These are phyloP conservation scores for Malurus leucopterus DNA, from an alignment of 2,797 vertebrate species.

Conservation along the genomic window DNA sequence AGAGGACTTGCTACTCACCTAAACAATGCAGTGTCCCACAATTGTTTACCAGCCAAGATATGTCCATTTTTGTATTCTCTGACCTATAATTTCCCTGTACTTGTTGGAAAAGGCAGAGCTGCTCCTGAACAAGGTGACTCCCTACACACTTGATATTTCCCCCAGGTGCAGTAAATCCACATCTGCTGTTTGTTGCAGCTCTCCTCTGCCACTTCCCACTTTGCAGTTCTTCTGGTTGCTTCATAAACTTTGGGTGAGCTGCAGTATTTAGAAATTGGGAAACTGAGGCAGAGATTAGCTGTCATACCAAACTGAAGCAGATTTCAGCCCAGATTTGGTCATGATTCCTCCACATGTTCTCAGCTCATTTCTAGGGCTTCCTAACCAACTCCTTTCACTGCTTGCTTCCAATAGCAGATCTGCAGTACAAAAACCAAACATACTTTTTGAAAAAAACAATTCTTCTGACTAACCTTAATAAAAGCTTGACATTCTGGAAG, in stretches of 20 bases:
- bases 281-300: background rate
- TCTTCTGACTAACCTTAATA: slow-evolving; percentile 21
- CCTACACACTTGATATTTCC: background rate
- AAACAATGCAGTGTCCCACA: fast-evolving
- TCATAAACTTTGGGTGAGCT: background rate
- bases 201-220: background rate
- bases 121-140: background rate
- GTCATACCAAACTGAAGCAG: background rate
- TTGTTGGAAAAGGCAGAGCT: background rate
- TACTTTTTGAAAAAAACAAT: background rate
- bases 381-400: background rate
- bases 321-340: background rate
- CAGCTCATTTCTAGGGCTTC: background rate
- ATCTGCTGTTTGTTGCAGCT: background rate
- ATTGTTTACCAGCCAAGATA: background rate
- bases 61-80: background rate
- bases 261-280: background rate
- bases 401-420: background rate
- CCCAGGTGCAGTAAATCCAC: background rate
- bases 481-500: slow-evolving; percentile 28
- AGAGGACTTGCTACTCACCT: background rate
- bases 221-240: background rate
- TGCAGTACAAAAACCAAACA: slow-evolving; percentile 1
- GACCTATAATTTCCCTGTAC: background rate
- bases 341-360: background rate